Conservation (phyloP, 2,113 vertebrate genomes). For the Jacana jacana region DNA sequence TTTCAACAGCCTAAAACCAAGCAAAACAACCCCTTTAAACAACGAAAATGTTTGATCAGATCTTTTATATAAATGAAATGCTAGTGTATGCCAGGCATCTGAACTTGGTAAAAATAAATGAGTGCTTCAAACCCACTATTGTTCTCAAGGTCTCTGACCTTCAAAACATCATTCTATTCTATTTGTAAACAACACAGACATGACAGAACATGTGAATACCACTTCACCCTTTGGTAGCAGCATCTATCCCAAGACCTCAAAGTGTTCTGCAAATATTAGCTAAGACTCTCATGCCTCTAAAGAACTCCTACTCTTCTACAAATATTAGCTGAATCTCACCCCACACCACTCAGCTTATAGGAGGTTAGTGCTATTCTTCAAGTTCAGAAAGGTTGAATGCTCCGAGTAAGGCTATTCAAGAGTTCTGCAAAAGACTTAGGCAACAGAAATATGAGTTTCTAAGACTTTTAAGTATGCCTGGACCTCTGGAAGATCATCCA, state of each 20-base stretch:
- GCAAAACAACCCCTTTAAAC: conserved; percentile 40
- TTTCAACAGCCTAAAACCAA: conserved; percentile 64
- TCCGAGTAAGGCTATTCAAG: not conserved
- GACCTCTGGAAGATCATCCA: not conserved
- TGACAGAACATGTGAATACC: conserved; percentile 48
- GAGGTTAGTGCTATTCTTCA: not conserved
- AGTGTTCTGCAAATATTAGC: conserved; percentile 52
- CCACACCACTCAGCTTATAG: not conserved
- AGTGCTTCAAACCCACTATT: conserved; percentile 63
- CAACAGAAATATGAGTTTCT: not conserved
- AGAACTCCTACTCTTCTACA: conserved; percentile 32
- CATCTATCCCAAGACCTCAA: conserved; percentile 32
- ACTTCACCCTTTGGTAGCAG: conserved; percentile 53
- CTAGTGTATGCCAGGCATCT: conserved; percentile 62
- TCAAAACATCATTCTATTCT: conserved; percentile 65
- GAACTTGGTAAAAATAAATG: conserved; percentile 67
- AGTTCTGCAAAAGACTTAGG: not conserved
- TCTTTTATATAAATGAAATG: conserved; percentile 62
- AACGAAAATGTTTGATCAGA: conserved; percentile 56
- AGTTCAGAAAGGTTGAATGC: not conserved
- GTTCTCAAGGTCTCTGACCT: conserved; percentile 66
- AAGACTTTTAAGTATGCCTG: not conserved
- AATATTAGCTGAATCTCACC: conserved; percentile 41
- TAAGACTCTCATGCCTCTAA: conserved; percentile 2
- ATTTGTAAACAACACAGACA: conserved; percentile 66